Evolutionary conservation across 2,888 invertebrate species (phyloP), one percentile per base, ranked within the genome.

Genomic region (Stenoptilia bipunctidactyla): DNA sequence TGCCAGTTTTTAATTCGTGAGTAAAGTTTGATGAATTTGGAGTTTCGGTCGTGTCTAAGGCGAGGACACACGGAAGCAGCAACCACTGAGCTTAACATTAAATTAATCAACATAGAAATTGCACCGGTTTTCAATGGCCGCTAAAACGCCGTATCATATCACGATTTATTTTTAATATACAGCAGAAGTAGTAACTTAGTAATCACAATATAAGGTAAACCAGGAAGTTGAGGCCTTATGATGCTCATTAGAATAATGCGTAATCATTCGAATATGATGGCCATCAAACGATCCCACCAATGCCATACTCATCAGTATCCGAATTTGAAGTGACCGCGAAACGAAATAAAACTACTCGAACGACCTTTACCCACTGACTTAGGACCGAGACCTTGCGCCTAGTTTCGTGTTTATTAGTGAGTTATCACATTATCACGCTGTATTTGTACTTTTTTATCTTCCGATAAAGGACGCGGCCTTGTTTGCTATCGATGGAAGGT

Each of bases 391-490:
- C 75, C 79, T 74, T 72, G 74, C 54, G 51, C 50, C 58, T 58
- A 46, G 58, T 55, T 58, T 60, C 49, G 47, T 45, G 47, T 46
- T 45, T 34, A 13, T 30, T n/a, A 12, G 6, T 9, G 30, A 51
- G 42, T 61, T 61, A 61, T 56, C 56, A 50, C 51, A 49, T 65
- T 75, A 67, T 75, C 74, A 64, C 54, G 47, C 42, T 50, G 43
- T 61, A 58, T 65, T 64, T 61, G 59, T 61, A 52, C 45, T 58
- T 61, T 64, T 63, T 69, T 72, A 73, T 72, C 69, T 52, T 40
- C 39, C 54, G 73, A 77, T 76, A 73, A 73, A 77, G 77, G 80
- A 74, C 61, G 48, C 59, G 69, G 55, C 79, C 79, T 79, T 68
- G 73, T 42, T 36, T 37, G 45, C 54, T 61, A 63, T 58, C 61